Percentiles rank a stretch among this genome's conserved stretches.
Conservation (phyloP, 2,888 invertebrate genomes). For the Acrocyrtus sp. region DNA sequence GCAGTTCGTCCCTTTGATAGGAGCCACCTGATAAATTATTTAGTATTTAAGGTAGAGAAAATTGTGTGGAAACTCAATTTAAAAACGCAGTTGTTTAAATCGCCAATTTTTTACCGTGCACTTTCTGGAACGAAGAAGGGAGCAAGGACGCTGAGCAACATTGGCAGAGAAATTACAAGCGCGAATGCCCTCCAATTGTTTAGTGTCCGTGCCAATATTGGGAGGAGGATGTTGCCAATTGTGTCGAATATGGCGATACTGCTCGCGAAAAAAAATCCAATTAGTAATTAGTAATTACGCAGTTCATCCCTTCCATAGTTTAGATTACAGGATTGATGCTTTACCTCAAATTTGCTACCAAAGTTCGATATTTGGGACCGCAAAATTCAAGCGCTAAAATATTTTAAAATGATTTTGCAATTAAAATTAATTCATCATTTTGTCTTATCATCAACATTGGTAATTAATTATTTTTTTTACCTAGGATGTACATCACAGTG, state of each 20-base stretch:
- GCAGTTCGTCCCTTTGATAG: conserved; percentile 86
- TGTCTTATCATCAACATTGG: too few relatives aligned
- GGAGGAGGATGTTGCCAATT: conserved; percentile 79
- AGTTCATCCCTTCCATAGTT: too few relatives aligned
- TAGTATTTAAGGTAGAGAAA: too few relatives aligned
- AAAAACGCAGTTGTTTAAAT: too few relatives aligned
- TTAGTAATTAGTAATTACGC: too few relatives aligned
- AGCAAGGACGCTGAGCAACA: conserved; percentile 67
- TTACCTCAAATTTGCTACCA: conserved; percentile 86
- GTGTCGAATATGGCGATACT: conserved; percentile 89
- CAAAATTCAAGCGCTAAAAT: too few relatives aligned
- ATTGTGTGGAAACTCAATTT: too few relatives aligned
- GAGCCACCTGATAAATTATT: conserved; percentile 88
- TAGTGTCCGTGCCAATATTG: conserved; percentile 85
- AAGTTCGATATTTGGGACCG: conserved; percentile 89
- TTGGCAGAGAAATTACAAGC: conserved; percentile 82
- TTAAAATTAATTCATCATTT: too few relatives aligned
- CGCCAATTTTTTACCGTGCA: too few relatives aligned
- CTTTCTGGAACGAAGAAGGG: conserved; percentile 73
- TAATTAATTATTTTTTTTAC: too few relatives aligned
- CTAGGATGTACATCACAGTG: conserved; percentile 92
- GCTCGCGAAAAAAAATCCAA: conserved; percentile 2
- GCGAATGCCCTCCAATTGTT: conserved; percentile 83
- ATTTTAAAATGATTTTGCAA: too few relatives aligned
- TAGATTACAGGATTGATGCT: too few relatives aligned